Evolutionary conservation across 2,797 vertebrate genomes (phyloP), one percentile per base, ranked within the genome.

Genomic region (Monodelphis domestica): DNA sequence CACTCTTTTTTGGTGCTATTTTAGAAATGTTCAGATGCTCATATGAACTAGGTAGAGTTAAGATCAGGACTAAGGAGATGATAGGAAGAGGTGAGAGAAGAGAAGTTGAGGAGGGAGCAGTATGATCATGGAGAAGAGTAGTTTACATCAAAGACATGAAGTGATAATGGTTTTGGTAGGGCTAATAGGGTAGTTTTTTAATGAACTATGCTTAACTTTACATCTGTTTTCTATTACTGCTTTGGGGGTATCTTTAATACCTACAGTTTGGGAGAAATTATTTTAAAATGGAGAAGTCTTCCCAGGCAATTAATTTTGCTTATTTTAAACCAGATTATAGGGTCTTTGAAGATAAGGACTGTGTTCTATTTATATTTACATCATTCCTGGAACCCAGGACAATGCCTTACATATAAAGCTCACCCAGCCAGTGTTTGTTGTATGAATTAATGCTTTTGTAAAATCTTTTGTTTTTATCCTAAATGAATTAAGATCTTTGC

Each of bases 121-220:
- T 7, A 24, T 45, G 11, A 7, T 51, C n/a, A 53, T 0, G 9
- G 4, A 38, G 84, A 56, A 17, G 26, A 12, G 55, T 50, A 12
- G 45, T 54, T 17, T 7, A 15, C 12, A 24, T 59, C 6, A 56
- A 38, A 29, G n/a, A 28, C 11, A 10, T 15, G 21, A 33, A 21
- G 7, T 5, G 15, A 33, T 52, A 2, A 0, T 12, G 70, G 0
- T 54, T 21, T 12, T 33, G 89, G 10, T 89, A 29, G 29, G 38
- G 2, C 53, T 29, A 10, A 7, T 17, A 1, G 0, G 12, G 63
- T 45, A 0, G 5, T 12, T 9, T 15, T 12, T n/a, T 10, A 11
- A 84, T 45, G 21, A 84, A 3, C 26, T 84, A 45, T 84, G 70
- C 38, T 84, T 50, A 26, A 50, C 38, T 84, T 84, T 45, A 50